Percentiles rank a stretch among this genome's conserved stretches.
Conservation (phyloP, 2,888 invertebrate genomes). For the Diploptera punctata region DNA sequence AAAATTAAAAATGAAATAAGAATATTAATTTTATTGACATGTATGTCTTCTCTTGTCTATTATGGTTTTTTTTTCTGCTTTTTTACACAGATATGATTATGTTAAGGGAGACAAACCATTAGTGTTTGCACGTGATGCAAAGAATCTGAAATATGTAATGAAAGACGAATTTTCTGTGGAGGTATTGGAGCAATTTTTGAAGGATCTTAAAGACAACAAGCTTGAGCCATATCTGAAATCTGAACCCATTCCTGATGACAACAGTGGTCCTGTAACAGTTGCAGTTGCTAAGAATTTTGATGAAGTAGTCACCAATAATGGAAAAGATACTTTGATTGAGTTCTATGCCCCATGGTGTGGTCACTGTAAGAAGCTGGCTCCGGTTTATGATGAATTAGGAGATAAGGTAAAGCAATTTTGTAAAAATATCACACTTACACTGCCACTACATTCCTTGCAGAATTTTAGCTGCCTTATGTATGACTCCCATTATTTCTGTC, state of each 20-base stretch:
- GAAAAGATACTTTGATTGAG: constrained; percentile 93
- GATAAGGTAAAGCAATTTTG: constrained; percentile 74
- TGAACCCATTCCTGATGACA: constrained; percentile 86
- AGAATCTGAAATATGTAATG: constrained; percentile 90
- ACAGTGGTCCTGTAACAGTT: constrained; percentile 83
- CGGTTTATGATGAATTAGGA: constrained; percentile 93
- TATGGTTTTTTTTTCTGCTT: too few relatives aligned
- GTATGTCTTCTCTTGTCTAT: too few relatives aligned
- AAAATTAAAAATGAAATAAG: too few relatives aligned
- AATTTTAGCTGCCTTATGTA: too few relatives aligned
- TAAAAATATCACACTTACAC: too few relatives aligned
- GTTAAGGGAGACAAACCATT: constrained; percentile 89
- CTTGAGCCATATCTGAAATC: constrained; percentile 95
- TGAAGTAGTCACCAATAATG: constrained; percentile 88
- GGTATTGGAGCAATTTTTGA: constrained; percentile 81
- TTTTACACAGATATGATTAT: constrained; percentile 73
- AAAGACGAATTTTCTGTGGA: constrained; percentile 90
- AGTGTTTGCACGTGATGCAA: constrained; percentile 80
- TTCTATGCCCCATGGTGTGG: constrained; percentile 99
- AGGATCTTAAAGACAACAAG: constrained; percentile 79
- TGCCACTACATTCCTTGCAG: too few relatives aligned
- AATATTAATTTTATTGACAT: too few relatives aligned
- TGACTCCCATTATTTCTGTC: too few relatives aligned
- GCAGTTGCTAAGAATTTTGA: constrained; percentile 98
- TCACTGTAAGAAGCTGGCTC: constrained; percentile 96